Evolutionary conservation across 1,140 invertebrate species (phyloP), one percentile per base, ranked within the genome.

Genomic region (Caenorhabditis tropicalis): DNA sequence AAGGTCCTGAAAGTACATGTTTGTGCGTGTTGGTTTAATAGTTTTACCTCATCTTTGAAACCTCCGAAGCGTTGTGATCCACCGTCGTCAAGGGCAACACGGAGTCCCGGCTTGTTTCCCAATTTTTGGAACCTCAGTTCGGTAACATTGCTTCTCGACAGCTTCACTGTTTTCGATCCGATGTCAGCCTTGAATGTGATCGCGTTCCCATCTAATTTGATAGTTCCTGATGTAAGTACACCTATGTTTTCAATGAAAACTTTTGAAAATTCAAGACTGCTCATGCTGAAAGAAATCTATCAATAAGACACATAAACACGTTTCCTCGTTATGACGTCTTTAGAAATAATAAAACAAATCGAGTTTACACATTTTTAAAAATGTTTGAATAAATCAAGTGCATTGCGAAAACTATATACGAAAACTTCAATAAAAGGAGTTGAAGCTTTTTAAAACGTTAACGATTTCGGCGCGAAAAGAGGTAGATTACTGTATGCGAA

Each of bases 171-270:
- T 93, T 98, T 98, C 2, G 97, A 97, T 31, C 96, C 98, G 92
- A 96, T 97, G 70, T 93, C 94, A 91, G 98, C 98, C 92, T 98
- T 98, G 89, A 98, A 99, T 79, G 95, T 93, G 27, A 99, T 94
- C 89, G 94, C 94, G 89, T 96, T 95, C 83, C 96, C 95, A 4
- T 96, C 96, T 88, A 99, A 93, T 92, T 98, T 98, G 4, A 99
- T n/a, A 4, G 58, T 39, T 36, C 58, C 58, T 4, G 58, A 31
- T 15, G n/a, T 65, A 4, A 65, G 31, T 6, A 39, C 58, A 36
- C 58, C 58, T 7, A 33, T 7, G 31, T 65, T 39, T 21, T 65
- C 58, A 5, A n/a, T 33, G 15, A 65, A 65, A 65, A 65, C 31
- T 9, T 16, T 16, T 5, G 58, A 16, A 24, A 65, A 36, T 19